phyloP scores from a whole-genome alignment of 2,797 vertebrate species.

The Poeciliopsis infans region DNA sequence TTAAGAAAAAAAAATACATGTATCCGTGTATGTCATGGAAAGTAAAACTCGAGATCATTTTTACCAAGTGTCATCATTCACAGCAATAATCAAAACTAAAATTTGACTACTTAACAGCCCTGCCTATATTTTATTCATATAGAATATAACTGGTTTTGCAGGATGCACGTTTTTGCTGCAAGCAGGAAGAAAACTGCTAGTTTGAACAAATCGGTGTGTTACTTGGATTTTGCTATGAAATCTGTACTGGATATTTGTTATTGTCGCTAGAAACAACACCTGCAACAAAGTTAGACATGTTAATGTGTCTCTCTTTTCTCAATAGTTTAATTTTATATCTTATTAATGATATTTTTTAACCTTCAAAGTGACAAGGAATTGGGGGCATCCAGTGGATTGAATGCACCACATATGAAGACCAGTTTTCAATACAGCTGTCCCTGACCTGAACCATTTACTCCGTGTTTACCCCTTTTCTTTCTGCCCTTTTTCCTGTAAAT shows the following conservation, averaged over 20 bases:
- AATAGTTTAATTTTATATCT: not conserved
- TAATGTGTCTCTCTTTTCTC: not conserved
- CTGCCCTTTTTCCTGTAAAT: not conserved
- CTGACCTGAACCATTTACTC: not conserved
- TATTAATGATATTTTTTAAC: not conserved
- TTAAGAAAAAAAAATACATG: too few species aligned
- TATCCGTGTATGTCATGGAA: not conserved
- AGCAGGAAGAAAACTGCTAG: not conserved
- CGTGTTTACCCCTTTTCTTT: not conserved
- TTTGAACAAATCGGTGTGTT: not conserved
- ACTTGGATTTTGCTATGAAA: not conserved
- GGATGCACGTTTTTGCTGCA: not conserved
- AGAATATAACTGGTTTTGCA: not conserved
- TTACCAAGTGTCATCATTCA: not conserved
- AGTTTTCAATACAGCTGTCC: not conserved
- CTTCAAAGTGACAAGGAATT: not conserved
- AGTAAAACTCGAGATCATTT: conserved; percentile 13
- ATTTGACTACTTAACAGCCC: not conserved
- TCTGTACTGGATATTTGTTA: not conserved
- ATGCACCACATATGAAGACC: not conserved
- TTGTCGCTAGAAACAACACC: not conserved
- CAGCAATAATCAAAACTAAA: not conserved
- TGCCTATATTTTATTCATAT: not conserved
- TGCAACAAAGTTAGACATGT: not conserved
- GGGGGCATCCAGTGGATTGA: not conserved